Base-by-base conservation (phyloP, 2,113 vertebrate species). In the Pelodiscus sinensis region DNA sequence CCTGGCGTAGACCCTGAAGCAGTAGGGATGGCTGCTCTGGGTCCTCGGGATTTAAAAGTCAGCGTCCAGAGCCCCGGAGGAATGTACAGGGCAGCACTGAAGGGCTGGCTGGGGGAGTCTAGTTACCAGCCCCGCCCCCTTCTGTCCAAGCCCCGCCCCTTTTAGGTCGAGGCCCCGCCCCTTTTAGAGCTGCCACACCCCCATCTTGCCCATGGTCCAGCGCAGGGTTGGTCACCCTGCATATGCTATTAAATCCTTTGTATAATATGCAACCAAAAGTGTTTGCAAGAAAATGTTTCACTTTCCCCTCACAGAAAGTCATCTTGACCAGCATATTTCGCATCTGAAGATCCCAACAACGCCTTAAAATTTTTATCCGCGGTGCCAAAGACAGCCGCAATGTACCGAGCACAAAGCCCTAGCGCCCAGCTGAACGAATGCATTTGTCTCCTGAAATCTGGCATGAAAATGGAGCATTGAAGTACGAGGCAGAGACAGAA, bases 371-470 rank as follows among this genome's bases (percentile, higher is more conserved):
- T 80, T 84, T 80, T 0, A 0, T 1, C 44, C 38, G 0, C 0
- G 62, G 50, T 56, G 92, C 84, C 29, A 27, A 78, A 71, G 9
- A 9, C 91, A 5, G 44, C 79, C 29, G 90, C n/a, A 1, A 1
- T 1, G 0, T 10, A 50, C 60, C 58, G 6, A 29, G 55, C 93
- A 78, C 51, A 73, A 83, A 94, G 62, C 80, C 71, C 86, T 56
- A 18, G 89, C 81, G 90, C 89, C 87, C 95, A 92, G 96, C 91
- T 22, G 96, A 97, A 96, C 94, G 50, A 95, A 95, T 88, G 84
- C 92, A 84, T 97, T 92, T 95, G 89, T 95, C 91, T 93, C 93
- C 93, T 3, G 52, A 94, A 93, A 96, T 90, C 1, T 58, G 1
- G 79, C 91, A 22, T 89, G 89, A 93, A 96, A 94, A 95, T 15